Evolutionary conservation across 2,888 invertebrate genomes (phyloP).

Genomic region (Acholoe squamosa): DNA sequence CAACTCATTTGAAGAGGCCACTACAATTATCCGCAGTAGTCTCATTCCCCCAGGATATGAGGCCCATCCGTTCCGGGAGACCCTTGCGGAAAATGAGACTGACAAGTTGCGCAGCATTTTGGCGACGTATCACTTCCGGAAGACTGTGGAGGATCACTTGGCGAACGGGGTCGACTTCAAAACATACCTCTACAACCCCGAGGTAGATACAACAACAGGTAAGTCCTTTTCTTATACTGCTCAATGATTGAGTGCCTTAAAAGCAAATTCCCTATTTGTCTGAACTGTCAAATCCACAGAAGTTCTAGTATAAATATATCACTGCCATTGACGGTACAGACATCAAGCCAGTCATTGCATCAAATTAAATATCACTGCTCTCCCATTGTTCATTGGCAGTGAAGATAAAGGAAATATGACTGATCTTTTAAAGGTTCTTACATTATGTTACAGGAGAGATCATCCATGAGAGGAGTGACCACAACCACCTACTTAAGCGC

Average conservation of each 20-base stretch:
- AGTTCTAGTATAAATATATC: neutral
- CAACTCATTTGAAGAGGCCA: neutral
- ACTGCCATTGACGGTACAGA: neutral
- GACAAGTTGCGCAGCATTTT: neutral
- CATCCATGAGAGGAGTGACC: slow-evolving; percentile 43
- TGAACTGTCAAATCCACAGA: neutral
- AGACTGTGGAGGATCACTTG: neutral
- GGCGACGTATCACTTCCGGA: slow-evolving; percentile 9
- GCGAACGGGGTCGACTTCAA: neutral
- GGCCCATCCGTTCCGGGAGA: neutral
- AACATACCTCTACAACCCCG: neutral
- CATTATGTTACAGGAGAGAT: neutral
- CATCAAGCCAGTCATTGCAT: neutral
- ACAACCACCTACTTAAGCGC: slow-evolving; percentile 53
- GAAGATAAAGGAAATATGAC: neutral
- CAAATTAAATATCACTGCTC: neutral
- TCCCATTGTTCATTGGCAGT: neutral
- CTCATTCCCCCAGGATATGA: neutral
- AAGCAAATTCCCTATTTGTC: neutral
- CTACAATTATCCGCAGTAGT: neutral
- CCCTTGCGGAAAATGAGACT: neutral
- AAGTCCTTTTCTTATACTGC: too few relatives aligned
- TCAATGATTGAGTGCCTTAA: too few relatives aligned
- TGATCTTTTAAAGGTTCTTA: neutral
- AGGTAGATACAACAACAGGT: neutral